Base-by-base conservation (phyloP, 92 coral and sea anemone species). In the Porites cylindrica region DNA sequence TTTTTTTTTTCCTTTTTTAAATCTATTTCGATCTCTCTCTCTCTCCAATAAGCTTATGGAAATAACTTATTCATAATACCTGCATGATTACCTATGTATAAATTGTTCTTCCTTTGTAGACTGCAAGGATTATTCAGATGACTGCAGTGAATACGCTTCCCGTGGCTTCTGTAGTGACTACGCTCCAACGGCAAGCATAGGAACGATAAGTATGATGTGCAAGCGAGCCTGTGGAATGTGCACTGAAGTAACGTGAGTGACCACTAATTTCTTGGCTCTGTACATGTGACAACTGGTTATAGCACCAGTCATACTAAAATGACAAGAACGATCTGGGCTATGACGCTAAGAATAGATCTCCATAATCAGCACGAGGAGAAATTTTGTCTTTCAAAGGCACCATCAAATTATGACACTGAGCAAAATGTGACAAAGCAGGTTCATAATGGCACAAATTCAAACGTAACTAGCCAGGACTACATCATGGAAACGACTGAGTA, bases 121-220 rank as follows among this genome's bases (percentile, higher is more conserved):
- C 21, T 95, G 98, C 79, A 95, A 93, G 80, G 98, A 95, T 63
- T 95, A 93, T 72, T 88, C 98, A 20, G 94, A 93, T 24, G 98
- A 95, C 52, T 95, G 98, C 72, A 86, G 84, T 20, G 91, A 93
- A 66, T 95, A 95, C 64, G 96, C 96, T 4, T 72, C 96, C 1
- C 93, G 94, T 82, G 98, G 98, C 7, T 95, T 88, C 82, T 95
- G 98, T 54, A 93, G 96, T 71, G 96, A 95, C 21, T 95, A 90
- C 81, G 98, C 98, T 18, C 98, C 98, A 11, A 93, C 94, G 32
- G 92, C 96, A 13, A 95, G 94, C 38, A 93, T 95, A 21, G 98
- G 98, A 13, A 95, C 98, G 10, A 95, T 95, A n/a, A 95, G 87
- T 77, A 95, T 93, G 94, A 95, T 95, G 98, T 95, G 98, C 82